Evolutionary conservation across 2,113 vertebrate genomes (phyloP), one percentile per base, ranked within the genome.

Genomic region (Chaenogobius annularis): DNA sequence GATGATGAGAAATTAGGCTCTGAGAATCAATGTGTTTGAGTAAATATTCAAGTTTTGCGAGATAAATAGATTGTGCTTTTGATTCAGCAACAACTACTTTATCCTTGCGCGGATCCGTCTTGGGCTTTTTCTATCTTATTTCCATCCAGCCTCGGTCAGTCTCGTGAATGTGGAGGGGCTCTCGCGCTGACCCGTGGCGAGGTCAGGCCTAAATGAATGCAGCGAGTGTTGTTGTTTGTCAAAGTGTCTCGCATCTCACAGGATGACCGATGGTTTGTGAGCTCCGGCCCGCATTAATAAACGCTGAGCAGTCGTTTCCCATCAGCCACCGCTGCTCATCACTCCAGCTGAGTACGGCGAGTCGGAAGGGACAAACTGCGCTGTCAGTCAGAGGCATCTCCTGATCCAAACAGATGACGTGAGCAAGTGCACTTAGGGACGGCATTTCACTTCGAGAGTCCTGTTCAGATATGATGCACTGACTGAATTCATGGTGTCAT

Each of bases 261-360:
- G 35, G 19, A 63, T 40, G 61, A 63, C 31, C 35, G 61, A 63
- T 63, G 31, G 35, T 43, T 61, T 40, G 61, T 63, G 61, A 63
- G 35, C 61, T 40, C 7, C 10, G 35, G 35, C 61, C 15, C 13
- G 35, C 61, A 63, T 63, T 63, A 43, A 63, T 63, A 63, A 63
- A 40, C 35, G 31, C 61, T 63, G 61, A 63, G 17, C 35, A 37
- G 17, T 43, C 61, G 40, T 63, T 63, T 40, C 61, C 61, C 61
- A 43, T 37, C 31, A n/a, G 31, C 61, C 35, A 40, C 35, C 61
- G 10, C 17, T 43, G 61, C 31, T 40, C 35, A 63, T 63, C 58
- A 35, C 58, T 61, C 58, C 26, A 7, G 58, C 55, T 14, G 55
- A 58, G 22, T 58, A 61, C 26, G 58, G 58, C 35, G 58, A 35